Evolutionary conservation across 1,140 invertebrate genomes (phyloP).

Genomic region (Sitodiplosis mosellana): DNA sequence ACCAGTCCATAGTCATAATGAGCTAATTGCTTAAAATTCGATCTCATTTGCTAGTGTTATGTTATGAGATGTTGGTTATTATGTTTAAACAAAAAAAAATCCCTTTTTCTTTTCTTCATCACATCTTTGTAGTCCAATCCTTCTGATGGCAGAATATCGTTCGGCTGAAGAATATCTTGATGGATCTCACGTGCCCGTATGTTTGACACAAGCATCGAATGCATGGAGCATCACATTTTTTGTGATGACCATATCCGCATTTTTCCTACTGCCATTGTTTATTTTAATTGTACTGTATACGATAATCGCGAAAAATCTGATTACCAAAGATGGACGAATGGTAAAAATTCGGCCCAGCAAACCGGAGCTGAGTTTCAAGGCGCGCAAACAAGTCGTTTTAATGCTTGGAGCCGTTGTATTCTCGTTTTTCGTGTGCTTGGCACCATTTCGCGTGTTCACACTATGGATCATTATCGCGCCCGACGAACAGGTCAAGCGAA

Average conservation of each 20-base stretch:
- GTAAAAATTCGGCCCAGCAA: slow-evolving; percentile 31
- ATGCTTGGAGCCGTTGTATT: slow-evolving; percentile 80
- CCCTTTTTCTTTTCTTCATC: not conserved
- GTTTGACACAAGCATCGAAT: slow-evolving; percentile 49
- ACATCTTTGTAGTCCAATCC: slow-evolving; percentile 47
- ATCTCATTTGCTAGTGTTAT: no score
- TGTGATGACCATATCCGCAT: slow-evolving; percentile 53
- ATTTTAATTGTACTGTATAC: slow-evolving; percentile 65
- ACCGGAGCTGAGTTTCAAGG: slow-evolving; percentile 30
- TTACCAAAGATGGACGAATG: slow-evolving; percentile 52
- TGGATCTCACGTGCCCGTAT: slow-evolving; percentile 45
- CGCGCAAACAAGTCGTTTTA: slow-evolving; percentile 60
- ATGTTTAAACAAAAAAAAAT: not conserved
- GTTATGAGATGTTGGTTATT: no score
- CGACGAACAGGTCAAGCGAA: slow-evolving; percentile 33
- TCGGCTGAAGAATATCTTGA: slow-evolving; percentile 43
- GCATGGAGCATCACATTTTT: slow-evolving; percentile 62
- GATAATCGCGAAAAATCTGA: slow-evolving; percentile 63
- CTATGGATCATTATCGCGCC: slow-evolving; percentile 65
- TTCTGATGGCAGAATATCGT: slow-evolving; percentile 52
- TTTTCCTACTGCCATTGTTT: slow-evolving; percentile 67
- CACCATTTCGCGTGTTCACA: slow-evolving; percentile 71
- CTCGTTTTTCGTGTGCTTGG: slow-evolving; percentile 77
- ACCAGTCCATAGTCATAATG: no score
- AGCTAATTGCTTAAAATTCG: no score